phyloP scores from a whole-genome alignment of 2,888 invertebrate species.

The Polydrusus pterygomalis region DNA sequence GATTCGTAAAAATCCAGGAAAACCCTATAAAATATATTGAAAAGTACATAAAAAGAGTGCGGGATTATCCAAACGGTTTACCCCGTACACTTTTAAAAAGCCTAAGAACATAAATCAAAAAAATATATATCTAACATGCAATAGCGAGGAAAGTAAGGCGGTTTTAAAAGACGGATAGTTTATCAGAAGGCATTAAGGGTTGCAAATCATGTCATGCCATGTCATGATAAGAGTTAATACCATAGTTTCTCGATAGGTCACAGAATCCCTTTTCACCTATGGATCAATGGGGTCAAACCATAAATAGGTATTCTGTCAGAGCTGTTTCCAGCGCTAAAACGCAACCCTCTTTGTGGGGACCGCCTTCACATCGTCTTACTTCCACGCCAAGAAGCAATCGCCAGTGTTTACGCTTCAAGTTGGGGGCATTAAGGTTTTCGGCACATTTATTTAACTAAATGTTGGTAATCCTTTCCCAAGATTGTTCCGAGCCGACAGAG shows the following conservation, averaged over 20 bases:
- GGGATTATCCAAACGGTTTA: slow-evolving; percentile 23
- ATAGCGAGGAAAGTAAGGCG: slow-evolving; percentile 30
- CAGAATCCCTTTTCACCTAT: slow-evolving; percentile 64
- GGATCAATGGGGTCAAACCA: slow-evolving; percentile 67
- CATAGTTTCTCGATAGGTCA: slow-evolving; percentile 61
- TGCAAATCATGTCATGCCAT: slow-evolving; percentile 52
- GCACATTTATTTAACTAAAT: slow-evolving; percentile 64
- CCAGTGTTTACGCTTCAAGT: slow-evolving; percentile 62
- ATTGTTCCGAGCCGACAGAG: slow-evolving; percentile 46
- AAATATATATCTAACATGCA: slow-evolving; percentile 35
- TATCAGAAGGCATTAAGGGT: slow-evolving; percentile 50
- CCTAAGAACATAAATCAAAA: slow-evolving; percentile 43
- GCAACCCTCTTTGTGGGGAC: slow-evolving; percentile 58
- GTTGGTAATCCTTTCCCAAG: slow-evolving; percentile 56
- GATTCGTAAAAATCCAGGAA: slow-evolving; percentile 24
- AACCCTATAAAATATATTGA: slow-evolving; percentile 26
- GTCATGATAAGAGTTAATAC: slow-evolving; percentile 52
- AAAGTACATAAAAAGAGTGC: slow-evolving; percentile 27
- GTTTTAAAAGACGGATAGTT: slow-evolving; percentile 37
- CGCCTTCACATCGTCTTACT: slow-evolving; percentile 62
- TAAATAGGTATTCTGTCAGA: slow-evolving; percentile 67
- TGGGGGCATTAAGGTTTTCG: slow-evolving; percentile 62
- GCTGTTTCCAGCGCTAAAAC: slow-evolving; percentile 58
- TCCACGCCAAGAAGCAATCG: slow-evolving; percentile 65
- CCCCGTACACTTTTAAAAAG: slow-evolving; percentile 15